A percentile compares a stretch with the other conserved stretches of the same genome.
phyloP scores from a whole-genome alignment of 2,888 invertebrate genomes.

The Andrena chrysosceles region DNA sequence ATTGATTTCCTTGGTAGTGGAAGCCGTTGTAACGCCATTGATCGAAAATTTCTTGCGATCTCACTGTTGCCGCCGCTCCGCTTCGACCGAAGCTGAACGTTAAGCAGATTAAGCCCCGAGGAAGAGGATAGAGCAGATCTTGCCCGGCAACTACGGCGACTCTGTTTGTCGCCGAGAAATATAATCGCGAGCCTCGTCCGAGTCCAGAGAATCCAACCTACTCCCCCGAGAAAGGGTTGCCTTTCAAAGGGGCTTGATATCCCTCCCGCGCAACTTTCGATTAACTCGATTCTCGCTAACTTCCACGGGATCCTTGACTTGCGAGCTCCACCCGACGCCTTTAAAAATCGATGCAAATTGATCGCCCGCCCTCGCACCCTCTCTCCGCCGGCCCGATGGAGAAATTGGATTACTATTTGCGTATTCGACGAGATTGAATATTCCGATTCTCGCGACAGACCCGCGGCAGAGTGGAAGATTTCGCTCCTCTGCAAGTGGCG shows the following conservation, averaged over 20 bases:
- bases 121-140: slow-evolving; percentile 3
- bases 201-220: slow-evolving; percentile 7
- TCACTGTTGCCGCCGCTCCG: slow-evolving; percentile 6
- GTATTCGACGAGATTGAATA: slow-evolving; percentile 40
- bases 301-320: slow-evolving; percentile 10
- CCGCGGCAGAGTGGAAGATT: neutral
- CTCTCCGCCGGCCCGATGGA: neutral
- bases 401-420: slow-evolving; percentile 30
- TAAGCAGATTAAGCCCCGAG: slow-evolving; percentile 42
- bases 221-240: neutral
- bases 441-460: slow-evolving; percentile 25
- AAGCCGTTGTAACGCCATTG: neutral
- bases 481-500: neutral
- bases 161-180: slow-evolving; percentile 32
- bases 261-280: neutral
- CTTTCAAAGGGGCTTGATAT: neutral
- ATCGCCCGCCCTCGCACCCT: neutral
- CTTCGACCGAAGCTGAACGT: slow-evolving; percentile 6
- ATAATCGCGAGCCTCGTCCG: slow-evolving; percentile 19
- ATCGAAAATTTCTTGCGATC: slow-evolving; percentile 8
- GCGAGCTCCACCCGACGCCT: neutral
- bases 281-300: neutral
- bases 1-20: slow-evolving; percentile 24
- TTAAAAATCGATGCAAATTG: slow-evolving; percentile 35
- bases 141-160: neutral